Base-by-base conservation (phyloP, 2,888 invertebrate species). In the Dione juno region DNA sequence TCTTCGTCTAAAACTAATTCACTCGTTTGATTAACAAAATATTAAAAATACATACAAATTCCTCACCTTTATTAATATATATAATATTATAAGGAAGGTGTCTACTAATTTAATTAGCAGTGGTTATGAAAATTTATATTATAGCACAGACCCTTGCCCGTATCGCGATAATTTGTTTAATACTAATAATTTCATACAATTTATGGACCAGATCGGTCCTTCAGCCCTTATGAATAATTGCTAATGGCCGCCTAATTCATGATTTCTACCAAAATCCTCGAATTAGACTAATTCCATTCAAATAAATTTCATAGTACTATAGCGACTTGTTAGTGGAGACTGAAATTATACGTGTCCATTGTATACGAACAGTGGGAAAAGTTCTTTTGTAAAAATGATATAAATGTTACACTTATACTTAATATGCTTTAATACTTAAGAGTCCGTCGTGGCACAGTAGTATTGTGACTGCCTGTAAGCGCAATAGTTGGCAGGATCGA, bases 181-280 rank as follows among this genome's bases (percentile, higher is more conserved):
- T 50, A 59, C 52, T 58, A 41, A 74, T 74, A 74, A 74, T 71
- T 75, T 69, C 65, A 69, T 70, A 57, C 37, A 70, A 74, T 74
- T 74, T 72, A 75, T 70, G 74, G 72, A 63, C 57, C 74, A 67
- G 67, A 72, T 74, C 69, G 72, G 71, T 61, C 69, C 72, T 72
- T 66, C 69, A 69, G 70, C 74, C 72, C 74, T 72, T 72, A 74
- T 75, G 74, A 75, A 75, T 75, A 75, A 74, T 73, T 66, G 70
- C 70, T 68, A 70, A 73, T 73, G 70, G 28, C 59, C 67, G 45
- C 48, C 70, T 73, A 70, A 73, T 70, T 67, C 72, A 57, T 52
- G 63, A 54, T 37, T 40, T 21, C 14, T 5, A 52, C 50, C 13
- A 3, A 50, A 45, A 61, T 45, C 28, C 28, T 45, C 11, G n/a